Conservation (phyloP, 2,797 vertebrate genomes). For the Synanceia verrucosa region DNA sequence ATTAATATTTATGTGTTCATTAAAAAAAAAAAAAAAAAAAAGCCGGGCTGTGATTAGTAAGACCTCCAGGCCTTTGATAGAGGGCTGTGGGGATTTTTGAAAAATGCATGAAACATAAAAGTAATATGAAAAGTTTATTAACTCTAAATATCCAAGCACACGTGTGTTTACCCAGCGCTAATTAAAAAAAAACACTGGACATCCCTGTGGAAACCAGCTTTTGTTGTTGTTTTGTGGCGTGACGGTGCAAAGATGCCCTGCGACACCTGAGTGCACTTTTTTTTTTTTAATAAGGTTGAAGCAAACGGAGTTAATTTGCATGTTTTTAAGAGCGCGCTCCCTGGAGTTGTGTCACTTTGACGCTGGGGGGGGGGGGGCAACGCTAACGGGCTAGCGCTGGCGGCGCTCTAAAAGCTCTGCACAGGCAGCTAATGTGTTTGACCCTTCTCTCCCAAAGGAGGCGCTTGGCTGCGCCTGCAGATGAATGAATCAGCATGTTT, state of each 20-base stretch:
- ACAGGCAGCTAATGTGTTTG: conserved; percentile 75
- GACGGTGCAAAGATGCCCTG: not conserved
- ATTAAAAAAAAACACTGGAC: conserved; percentile 61
- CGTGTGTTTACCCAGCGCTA: conserved; percentile 53
- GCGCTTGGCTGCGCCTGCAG: conserved; percentile 46
- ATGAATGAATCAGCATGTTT: conserved; percentile 76
- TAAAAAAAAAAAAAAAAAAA: conserved; percentile 32
- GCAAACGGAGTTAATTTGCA: conserved; percentile 17
- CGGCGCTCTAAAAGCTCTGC: conserved; percentile 51
- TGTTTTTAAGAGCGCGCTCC: conserved; percentile 16
- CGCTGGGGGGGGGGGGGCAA: conserved; percentile 17
- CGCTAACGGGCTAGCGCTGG: conserved; percentile 40
- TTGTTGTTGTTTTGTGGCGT: conserved; percentile 20
- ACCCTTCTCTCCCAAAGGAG: conserved; percentile 72
- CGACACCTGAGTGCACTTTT: not conserved
- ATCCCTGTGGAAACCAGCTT: conserved; percentile 35
- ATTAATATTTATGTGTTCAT: conserved; percentile 81
- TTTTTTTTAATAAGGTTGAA: conserved; percentile 21
- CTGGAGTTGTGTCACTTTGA: conserved; percentile 28
- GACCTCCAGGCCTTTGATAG: conserved; percentile 71
- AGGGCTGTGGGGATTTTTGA: conserved; percentile 71
- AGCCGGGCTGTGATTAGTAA: conserved; percentile 58
- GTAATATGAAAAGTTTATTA: conserved; percentile 80
- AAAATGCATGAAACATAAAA: conserved; percentile 82
- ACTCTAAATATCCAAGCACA: conserved; percentile 69